These are phyloP conservation scores for Phoxinus dragarum DNA, from an alignment of 2,797 vertebrate species.

Conservation along the genomic window DNA sequence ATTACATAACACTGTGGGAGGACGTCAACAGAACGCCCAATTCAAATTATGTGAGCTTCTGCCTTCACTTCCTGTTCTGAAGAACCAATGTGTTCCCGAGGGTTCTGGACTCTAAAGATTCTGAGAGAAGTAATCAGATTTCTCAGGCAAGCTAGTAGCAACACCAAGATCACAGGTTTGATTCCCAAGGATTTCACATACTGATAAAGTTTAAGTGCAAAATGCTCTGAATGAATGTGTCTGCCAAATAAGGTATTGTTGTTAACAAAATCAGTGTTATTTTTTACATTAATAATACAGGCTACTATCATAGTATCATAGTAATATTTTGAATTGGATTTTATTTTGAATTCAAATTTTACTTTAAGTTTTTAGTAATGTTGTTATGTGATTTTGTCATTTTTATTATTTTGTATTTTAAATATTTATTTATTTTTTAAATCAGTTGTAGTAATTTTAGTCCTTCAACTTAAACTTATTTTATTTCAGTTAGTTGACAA, in stretches of 20 bases:
- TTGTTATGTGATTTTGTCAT: neutral
- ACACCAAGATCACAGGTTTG: neutral
- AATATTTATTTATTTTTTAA: neutral
- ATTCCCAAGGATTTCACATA: neutral
- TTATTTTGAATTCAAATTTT: neutral
- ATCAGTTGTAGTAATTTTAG: too few species aligned
- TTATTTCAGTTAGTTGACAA: too few species aligned
- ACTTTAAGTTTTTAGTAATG: neutral
- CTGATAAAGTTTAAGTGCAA: neutral
- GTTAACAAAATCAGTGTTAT: neutral
- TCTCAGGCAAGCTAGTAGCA: slow-evolving; percentile 10
- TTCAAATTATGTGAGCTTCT: slow-evolving; percentile 23
- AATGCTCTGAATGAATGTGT: neutral
- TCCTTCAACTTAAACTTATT: too few species aligned
- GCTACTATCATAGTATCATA: neutral
- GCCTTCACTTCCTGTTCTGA: slow-evolving; percentile 49
- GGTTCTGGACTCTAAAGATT: neutral
- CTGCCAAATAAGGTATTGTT: neutral
- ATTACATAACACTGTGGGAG: slow-evolving; percentile 33
- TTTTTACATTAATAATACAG: neutral
- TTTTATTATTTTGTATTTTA: neutral
- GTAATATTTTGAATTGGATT: neutral
- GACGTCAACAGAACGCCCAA: slow-evolving; percentile 43
- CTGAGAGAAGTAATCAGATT: neutral
- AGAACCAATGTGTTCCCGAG: slow-evolving; percentile 31